Evolutionary conservation across 2,888 invertebrate genomes (phyloP).

Genomic region (Cepaea hortensis): DNA sequence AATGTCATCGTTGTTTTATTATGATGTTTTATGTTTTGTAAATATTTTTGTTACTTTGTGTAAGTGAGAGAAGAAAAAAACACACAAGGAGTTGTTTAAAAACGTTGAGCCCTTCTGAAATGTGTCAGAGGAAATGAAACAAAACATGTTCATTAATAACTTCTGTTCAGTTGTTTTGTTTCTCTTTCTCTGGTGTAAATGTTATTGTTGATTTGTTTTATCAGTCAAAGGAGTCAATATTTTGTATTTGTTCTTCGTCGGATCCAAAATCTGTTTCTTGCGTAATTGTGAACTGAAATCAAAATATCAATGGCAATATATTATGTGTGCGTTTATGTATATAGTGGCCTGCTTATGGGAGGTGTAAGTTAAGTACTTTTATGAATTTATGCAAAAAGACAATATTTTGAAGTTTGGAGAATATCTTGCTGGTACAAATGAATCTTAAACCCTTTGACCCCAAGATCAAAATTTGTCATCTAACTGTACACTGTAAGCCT

Average conservation of each 20-base stretch:
- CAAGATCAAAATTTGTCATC: no score
- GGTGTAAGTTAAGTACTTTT: background rate
- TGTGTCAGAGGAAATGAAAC: conserved; percentile 30
- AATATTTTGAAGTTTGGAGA: background rate
- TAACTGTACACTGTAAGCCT: no score
- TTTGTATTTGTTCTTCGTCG: conserved; percentile 25
- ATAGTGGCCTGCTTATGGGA: background rate
- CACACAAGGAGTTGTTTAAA: conserved; percentile 24
- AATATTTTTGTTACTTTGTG: conserved; percentile 38
- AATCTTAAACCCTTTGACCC: no score
- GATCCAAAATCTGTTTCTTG: background rate
- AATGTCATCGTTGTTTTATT: conserved; percentile 32
- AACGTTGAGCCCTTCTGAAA: conserved; percentile 32
- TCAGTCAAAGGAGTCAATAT: conserved; percentile 2
- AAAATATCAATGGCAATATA: conserved; percentile 41
- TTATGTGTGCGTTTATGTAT: background rate
- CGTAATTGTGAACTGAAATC: conserved; percentile 35
- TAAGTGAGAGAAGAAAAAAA: conserved; percentile 21
- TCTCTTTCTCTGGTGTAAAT: background rate
- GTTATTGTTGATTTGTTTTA: conserved; percentile 9
- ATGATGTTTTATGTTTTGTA: conserved; percentile 34
- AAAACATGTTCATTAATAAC: conserved; percentile 4
- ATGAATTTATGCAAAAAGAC: background rate
- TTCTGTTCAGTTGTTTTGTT: background rate
- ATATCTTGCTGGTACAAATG: background rate